A percentile compares a stretch with the other conserved stretches of the same genome.
Conservation (phyloP, 2,797 vertebrate species). For the Phoebastria nigripes region DNA sequence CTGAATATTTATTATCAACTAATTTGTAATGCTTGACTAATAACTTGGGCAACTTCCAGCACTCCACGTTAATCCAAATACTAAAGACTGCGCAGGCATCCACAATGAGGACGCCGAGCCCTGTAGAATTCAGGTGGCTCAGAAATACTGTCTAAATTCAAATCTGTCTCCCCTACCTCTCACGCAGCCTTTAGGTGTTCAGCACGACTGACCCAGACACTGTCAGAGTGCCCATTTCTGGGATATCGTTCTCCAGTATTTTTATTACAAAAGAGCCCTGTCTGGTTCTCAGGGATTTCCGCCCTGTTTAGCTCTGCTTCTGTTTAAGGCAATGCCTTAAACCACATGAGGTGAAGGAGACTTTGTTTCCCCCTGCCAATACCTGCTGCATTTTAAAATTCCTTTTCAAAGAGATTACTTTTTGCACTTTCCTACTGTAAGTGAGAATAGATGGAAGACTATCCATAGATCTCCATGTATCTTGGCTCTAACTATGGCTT, state of each 20-base stretch:
- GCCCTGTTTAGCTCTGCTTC: background rate
- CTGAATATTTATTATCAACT: conserved; percentile 61
- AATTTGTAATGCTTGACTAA: conserved; percentile 55
- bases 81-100: background rate
- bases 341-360: background rate
- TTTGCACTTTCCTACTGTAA: background rate
- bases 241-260: background rate
- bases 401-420: background rate
- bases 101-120: background rate
- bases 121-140: background rate
- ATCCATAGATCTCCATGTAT: background rate
- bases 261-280: background rate
- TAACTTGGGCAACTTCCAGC: conserved; percentile 45
- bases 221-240: background rate
- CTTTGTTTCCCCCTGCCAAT: background rate
- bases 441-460: background rate
- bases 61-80: background rate
- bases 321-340: background rate
- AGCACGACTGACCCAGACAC: background rate
- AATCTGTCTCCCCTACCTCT: background rate
- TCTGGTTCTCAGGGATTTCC: background rate
- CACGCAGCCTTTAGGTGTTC: background rate
- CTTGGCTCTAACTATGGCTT: background rate
- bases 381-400: background rate
- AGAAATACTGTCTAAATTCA: background rate